Conservation (phyloP, 2,888 invertebrate species). For the Hermaeophaga mercurialis region DNA sequence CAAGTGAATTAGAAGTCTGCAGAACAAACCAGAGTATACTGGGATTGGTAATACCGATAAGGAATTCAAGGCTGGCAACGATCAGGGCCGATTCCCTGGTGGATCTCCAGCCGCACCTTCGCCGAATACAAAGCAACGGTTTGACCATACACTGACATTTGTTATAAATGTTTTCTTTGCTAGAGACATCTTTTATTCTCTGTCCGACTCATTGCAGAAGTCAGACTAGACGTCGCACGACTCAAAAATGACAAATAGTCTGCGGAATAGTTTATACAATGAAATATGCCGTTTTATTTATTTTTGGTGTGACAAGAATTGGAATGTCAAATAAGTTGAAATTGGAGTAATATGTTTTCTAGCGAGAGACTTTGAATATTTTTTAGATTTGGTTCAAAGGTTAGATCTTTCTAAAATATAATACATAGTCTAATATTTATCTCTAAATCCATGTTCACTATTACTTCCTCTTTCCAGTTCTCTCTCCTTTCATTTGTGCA, state of each 20-base stretch:
- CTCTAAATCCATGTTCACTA: no score
- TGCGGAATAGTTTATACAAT: slow-evolving; percentile 9
- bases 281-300: no score
- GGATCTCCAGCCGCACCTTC: slow-evolving; percentile 33
- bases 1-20: slow-evolving; percentile 51
- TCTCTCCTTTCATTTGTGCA: no score
- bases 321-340: no score
- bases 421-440: no score
- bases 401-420: no score
- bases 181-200: slow-evolving; percentile 44
- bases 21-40: slow-evolving; percentile 40
- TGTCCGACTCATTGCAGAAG: slow-evolving; percentile 41
- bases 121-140: slow-evolving; percentile 49
- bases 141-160: slow-evolving; percentile 47
- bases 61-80: slow-evolving; percentile 51
- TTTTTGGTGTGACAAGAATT: no score
- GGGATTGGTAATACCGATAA: slow-evolving; percentile 53
- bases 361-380: no score
- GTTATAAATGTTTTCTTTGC: slow-evolving; percentile 50
- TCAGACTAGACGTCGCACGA: slow-evolving; percentile 36
- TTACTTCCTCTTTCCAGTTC: no score
- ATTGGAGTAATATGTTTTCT: no score
- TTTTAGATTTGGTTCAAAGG: no score
- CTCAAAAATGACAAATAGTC: slow-evolving; percentile 32
- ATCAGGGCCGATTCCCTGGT: slow-evolving; percentile 40